Base-by-base conservation (phyloP, 2,888 invertebrate species). In the Anaspis maculata region DNA sequence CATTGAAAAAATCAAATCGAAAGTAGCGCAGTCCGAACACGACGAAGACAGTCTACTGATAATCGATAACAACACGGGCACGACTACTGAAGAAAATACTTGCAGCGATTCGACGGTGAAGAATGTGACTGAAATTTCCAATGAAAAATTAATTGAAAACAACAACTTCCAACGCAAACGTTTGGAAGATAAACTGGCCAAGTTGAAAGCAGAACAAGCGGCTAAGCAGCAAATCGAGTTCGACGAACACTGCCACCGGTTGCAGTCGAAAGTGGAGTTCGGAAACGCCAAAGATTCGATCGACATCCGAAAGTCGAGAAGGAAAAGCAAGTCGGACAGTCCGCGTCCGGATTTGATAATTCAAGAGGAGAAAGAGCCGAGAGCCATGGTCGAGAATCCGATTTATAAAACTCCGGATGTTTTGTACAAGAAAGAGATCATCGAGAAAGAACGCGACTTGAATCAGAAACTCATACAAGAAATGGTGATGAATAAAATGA, bases 381-480 rank as follows among this genome's bases (percentile, higher is more conserved):
- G 6, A 4, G 23, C 42, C 5, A 48, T 44, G 10, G 39, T 54
- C 6, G 34, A 52, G 30, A 46, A 43, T 9, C 50, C 52, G 1
- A 36, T 45, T 3, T 36, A 45, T 6, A 46, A 43, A 29, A 52
- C 52, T 3, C 56, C 58, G 1, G 57, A 57, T 43, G 44, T 51
- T 31, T 36, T 64, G 11, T 61, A 63, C 29, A 60, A 57, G 29
- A 64, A 59, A 32, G 83, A 86, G 57, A 82, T 84, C 65, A 73
- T 89, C 19, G 79, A 81, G 42, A 76, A 82, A 54, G 86, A 87
- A 57, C 71, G 87, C 33, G 82, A 81, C 22, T 82, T 85, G 55
- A 87, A 89, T 62, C 88, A 87, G 44, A 83, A 81, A 57, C 70
- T 89, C 14, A 83, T 90, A 27, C 78, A 88, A 51, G 80, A 88